A percentile compares a stretch with the other conserved stretches of the same genome.
Conservation (phyloP, 2,888 invertebrate genomes). For the Proisotoma minuta region DNA sequence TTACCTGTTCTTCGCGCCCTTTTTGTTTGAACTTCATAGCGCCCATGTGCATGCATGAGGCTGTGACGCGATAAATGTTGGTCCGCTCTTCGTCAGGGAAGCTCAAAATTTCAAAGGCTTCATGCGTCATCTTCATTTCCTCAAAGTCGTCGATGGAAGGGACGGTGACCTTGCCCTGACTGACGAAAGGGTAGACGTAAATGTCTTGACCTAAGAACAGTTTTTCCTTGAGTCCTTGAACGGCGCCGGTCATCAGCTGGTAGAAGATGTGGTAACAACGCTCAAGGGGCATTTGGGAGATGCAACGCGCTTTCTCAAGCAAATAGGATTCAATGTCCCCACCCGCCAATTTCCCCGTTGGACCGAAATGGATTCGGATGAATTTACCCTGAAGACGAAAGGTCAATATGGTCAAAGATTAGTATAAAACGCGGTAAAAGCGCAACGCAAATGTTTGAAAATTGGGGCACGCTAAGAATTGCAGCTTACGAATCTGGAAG, state of each 20-base stretch:
- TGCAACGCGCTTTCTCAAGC: slow-evolving; percentile 99
- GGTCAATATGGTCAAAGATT: background rate
- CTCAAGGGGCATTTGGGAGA: slow-evolving; percentile 95
- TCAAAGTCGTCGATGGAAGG: slow-evolving; percentile 86
- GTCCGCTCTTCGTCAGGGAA: slow-evolving; percentile 28
- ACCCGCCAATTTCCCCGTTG: slow-evolving; percentile 98
- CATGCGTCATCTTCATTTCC: slow-evolving; percentile 75
- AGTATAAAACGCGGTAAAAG: no score
- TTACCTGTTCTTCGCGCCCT: slow-evolving; percentile 93
- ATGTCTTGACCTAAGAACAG: slow-evolving; percentile 73
- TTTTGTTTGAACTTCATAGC: slow-evolving; percentile 74
- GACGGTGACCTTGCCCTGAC: slow-evolving; percentile 89
- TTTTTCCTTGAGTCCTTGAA: slow-evolving; percentile 77
- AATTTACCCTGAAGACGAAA: slow-evolving; percentile 73
- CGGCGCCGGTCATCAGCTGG: slow-evolving; percentile 95
- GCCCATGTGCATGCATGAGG: slow-evolving; percentile 42
- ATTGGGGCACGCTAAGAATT: no score
- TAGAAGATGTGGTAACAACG: slow-evolving; percentile 99
- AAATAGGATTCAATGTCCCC: slow-evolving; percentile 99
- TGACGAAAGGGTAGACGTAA: slow-evolving; percentile 79
- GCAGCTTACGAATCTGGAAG: slow-evolving; percentile 98
- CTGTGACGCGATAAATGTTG: slow-evolving; percentile 39
- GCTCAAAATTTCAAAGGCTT: slow-evolving; percentile 52
- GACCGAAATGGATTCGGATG: slow-evolving; percentile 99
- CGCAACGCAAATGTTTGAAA: no score